A percentile compares a stretch with the other conserved stretches of the same genome.
These are phyloP conservation scores for Blastobasis adustella DNA, from an alignment of 2,888 invertebrate species.

Conservation along the genomic window DNA sequence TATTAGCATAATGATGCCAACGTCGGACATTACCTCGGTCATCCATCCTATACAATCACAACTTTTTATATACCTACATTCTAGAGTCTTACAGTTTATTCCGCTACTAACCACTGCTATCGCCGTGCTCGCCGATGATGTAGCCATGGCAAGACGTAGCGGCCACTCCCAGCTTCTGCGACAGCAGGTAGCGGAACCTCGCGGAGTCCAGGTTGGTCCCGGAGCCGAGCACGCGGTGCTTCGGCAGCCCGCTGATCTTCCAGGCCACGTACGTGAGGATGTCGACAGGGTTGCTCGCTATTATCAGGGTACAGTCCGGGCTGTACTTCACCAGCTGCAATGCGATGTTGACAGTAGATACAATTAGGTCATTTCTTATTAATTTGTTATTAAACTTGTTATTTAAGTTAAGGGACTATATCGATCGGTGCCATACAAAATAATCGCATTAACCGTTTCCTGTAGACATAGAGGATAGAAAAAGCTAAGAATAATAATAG, in stretches of 20 bases:
- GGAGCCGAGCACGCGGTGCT: constrained; percentile 91
- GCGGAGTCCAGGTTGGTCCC: constrained; percentile 96
- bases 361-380: neutral
- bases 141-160: constrained; percentile 92
- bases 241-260: constrained; percentile 93
- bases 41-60: too few relatives aligned
- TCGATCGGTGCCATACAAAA: neutral
- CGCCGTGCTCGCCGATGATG: constrained; percentile 96
- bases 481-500: too few relatives aligned
- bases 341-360: neutral
- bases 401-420: neutral
- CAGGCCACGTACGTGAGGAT: constrained; percentile 95
- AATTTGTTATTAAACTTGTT: neutral
- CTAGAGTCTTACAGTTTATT: too few relatives aligned
- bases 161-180: constrained; percentile 86
- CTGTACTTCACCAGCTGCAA: constrained; percentile 83
- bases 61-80: too few relatives aligned
- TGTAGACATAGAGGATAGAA: too few relatives aligned
- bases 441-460: neutral
- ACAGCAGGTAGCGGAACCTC: constrained; percentile 90
- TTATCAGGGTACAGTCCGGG: constrained; percentile 87
- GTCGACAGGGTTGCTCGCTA: constrained; percentile 95
- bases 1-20: too few relatives aligned
- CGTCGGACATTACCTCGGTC: too few relatives aligned
- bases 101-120: constrained; percentile 80